These are phyloP conservation scores for Pristionchus maxplancki DNA, from an alignment of 2,888 invertebrate genomes.

Conservation along the genomic window DNA sequence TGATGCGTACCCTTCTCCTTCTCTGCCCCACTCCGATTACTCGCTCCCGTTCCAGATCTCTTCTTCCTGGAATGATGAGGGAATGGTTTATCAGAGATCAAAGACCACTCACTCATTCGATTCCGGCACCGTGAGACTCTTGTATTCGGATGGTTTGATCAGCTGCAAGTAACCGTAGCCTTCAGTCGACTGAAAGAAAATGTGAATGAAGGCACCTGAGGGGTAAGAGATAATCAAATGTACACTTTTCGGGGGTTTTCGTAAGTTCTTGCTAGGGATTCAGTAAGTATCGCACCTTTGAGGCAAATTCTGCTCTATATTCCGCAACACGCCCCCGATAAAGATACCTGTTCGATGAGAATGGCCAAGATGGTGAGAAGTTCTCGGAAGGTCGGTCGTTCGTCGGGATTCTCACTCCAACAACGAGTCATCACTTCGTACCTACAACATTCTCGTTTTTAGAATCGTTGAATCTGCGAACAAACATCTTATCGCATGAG, in stretches of 20 bases:
- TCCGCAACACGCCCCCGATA: too few species aligned
- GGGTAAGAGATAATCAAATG: neutral
- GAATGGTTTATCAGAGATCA: neutral
- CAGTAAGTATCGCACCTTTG: too few species aligned
- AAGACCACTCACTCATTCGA: constrained; percentile 12
- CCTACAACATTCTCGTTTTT: constrained; percentile 54
- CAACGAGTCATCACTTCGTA: constrained; percentile 71
- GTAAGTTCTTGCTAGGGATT: too few species aligned
- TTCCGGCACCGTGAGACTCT: constrained; percentile 33
- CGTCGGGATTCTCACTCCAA: constrained; percentile 68
- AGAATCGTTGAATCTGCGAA: neutral
- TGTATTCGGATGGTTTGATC: constrained; percentile 59
- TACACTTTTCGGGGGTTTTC: neutral
- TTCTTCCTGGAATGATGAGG: neutral
- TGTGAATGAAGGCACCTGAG: neutral
- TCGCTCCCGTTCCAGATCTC: constrained; percentile 1
- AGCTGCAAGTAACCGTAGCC: constrained; percentile 71
- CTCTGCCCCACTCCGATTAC: constrained; percentile 1
- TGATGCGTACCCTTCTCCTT: constrained; percentile 20
- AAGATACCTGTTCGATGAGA: constrained; percentile 69
- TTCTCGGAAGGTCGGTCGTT: constrained; percentile 72
- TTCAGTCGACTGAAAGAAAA: constrained; percentile 63
- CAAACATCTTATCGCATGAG: constrained; percentile 69
- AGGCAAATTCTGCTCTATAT: too few species aligned
- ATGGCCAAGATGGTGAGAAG: constrained; percentile 67